Percentiles rank a stretch among this genome's conserved stretches.
phyloP scores from a whole-genome alignment of 2,888 invertebrate species.

The Drosophila mayaguana region DNA sequence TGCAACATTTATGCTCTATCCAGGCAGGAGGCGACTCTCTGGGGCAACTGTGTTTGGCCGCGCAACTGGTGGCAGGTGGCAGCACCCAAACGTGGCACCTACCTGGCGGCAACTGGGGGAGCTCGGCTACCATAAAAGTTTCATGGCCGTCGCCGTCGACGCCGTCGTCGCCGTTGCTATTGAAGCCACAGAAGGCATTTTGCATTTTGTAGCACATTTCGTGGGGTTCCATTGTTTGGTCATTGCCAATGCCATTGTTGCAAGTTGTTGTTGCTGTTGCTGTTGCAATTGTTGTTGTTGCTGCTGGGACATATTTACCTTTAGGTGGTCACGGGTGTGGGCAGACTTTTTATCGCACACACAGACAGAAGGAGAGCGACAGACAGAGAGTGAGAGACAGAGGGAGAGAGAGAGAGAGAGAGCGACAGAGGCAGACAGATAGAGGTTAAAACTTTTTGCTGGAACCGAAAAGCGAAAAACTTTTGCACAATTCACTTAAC shows the following conservation, averaged over 20 bases:
- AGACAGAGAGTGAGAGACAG: background rate
- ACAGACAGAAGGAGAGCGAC: conserved; percentile 1
- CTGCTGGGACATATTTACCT: conserved; percentile 73
- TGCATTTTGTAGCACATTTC: conserved; percentile 81
- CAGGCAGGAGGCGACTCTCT: conserved; percentile 46
- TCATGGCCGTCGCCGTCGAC: conserved; percentile 45
- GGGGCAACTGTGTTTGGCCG: conserved; percentile 58
- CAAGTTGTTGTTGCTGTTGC: conserved; percentile 22
- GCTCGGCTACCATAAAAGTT: conserved; percentile 69
- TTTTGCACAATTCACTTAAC: conserved; percentile 80
- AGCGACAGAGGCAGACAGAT: conserved; percentile 1
- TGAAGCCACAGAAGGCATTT: conserved; percentile 81
- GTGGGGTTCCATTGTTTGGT: conserved; percentile 72
- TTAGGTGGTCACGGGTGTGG: conserved; percentile 46
- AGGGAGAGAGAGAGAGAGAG: background rate
- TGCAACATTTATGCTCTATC: conserved; percentile 76
- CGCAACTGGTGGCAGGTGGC: conserved; percentile 72
- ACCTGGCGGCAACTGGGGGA: conserved; percentile 45
- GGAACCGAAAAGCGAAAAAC: conserved; percentile 70
- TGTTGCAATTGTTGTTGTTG: conserved; percentile 35
- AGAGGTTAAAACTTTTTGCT: conserved; percentile 58
- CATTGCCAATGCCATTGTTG: conserved; percentile 64
- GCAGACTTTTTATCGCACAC: conserved; percentile 33
- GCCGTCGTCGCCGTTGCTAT: conserved; percentile 60
- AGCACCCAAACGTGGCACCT: conserved; percentile 16